phyloP scores from a whole-genome alignment of 1,140 invertebrate species.

The Pentalonia nigronervosa region DNA sequence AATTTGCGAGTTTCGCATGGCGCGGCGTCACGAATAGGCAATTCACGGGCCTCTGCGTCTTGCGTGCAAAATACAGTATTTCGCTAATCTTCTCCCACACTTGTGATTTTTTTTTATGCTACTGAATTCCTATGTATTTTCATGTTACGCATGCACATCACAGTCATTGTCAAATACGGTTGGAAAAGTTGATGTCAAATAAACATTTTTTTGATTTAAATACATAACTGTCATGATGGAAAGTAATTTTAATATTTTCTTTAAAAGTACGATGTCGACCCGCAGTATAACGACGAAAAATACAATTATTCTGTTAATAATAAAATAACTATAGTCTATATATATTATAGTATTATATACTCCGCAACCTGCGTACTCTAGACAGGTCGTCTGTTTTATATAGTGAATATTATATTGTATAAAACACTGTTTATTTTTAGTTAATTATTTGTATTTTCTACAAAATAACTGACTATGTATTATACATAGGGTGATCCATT shows the following conservation, averaged over 20 bases:
- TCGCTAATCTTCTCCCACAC: neutral
- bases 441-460: neutral
- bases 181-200: neutral
- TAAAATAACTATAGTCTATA: neutral
- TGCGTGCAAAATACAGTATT: slow-evolving; percentile 54
- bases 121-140: neutral
- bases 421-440: neutral
- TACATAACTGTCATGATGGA: neutral
- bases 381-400: neutral
- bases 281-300: neutral
- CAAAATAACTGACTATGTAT: neutral
- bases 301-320: neutral
- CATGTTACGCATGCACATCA: neutral
- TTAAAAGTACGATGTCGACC: neutral
- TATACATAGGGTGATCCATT: neutral
- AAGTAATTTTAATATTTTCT: neutral
- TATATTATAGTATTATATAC: neutral
- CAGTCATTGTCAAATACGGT: neutral
- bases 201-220: neutral
- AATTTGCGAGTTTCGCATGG: neutral
- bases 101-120: neutral
- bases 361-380: neutral
- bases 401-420: no score
- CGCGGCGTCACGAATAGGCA: slow-evolving; percentile 53
- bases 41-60: slow-evolving; percentile 36